A percentile compares a stretch with the other conserved stretches of the same genome.
Evolutionary conservation across 2,888 invertebrate species (phyloP).

Genomic region (Cetonia aurata): DNA sequence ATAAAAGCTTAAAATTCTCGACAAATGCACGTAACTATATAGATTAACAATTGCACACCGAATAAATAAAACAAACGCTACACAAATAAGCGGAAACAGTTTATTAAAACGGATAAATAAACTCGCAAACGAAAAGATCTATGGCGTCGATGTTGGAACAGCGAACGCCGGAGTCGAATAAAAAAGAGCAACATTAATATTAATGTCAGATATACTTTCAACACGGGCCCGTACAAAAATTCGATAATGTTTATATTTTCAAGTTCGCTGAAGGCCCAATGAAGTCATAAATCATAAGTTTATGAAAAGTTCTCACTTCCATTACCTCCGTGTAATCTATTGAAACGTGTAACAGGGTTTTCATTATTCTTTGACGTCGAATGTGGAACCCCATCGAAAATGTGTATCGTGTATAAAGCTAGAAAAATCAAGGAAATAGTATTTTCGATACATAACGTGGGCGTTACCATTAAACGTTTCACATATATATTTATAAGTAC

Average conservation of each 20-base stretch:
- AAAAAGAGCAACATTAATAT: conserved; percentile 52
- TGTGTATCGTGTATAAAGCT: conserved; percentile 5
- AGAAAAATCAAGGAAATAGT: conserved; percentile 32
- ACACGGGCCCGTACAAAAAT: conserved; percentile 50
- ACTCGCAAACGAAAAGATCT: conserved; percentile 22
- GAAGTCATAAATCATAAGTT: conserved; percentile 47
- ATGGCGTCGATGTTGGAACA: conserved; percentile 27
- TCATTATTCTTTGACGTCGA: conserved; percentile 43
- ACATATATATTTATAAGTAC: too few relatives aligned
- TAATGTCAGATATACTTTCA: conserved; percentile 53
- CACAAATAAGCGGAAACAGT: conserved; percentile 19
- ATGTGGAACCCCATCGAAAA: conserved; percentile 28
- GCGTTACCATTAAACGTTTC: too few relatives aligned
- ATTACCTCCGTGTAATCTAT: conserved; percentile 43
- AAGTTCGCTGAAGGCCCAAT: conserved; percentile 47
- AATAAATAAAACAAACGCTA: conserved; percentile 24
- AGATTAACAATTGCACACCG: not conserved
- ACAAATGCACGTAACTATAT: conserved; percentile 1
- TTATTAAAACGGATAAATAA: conserved; percentile 29
- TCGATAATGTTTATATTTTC: conserved; percentile 62
- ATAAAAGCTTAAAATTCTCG: not conserved
- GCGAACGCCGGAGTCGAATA: not conserved
- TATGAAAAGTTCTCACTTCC: conserved; percentile 46
- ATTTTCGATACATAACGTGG: conserved; percentile 31
- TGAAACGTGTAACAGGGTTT: conserved; percentile 43